Evolutionary conservation across 2,888 invertebrate genomes (phyloP), one percentile per base, ranked within the genome.

Genomic region (Agrochola macilenta): DNA sequence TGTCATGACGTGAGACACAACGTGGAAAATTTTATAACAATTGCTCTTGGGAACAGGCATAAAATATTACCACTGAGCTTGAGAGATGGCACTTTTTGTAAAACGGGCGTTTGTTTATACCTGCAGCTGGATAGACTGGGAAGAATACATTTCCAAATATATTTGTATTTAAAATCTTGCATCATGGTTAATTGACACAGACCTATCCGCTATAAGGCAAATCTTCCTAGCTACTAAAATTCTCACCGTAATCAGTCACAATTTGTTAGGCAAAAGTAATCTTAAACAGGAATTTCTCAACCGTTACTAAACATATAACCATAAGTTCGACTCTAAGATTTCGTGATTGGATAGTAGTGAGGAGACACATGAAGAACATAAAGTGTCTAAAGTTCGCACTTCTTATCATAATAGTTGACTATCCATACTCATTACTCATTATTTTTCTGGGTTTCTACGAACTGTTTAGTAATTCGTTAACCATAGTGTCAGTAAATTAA

Each of bases 11-110:
- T 89, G 81, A 86, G 87, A 87, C 85, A 88, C 82, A 80, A 86
- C 79, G 77, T 89, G 92, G 92, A 92, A 93, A 91, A 76, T 75
- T 90, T 93, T 92, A 89, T 90, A 73, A 76, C 79, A 64, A 70
- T 12, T 68, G 66, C 68, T 79, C 65, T 71, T 66, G 72, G 81
- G 78, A 76, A 87, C 81, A 52, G 57, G 58, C 43, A 35, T 46
- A 39, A 69, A 79, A 77, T 83, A 58, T 77, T 52, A 69, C 9
- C 9, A 23, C 2, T 2, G 20, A 26, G 17, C 35, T 70, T 14
- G 30, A 49, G 23, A 17, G 52, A 9, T 54, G 26, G 39, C 35
- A 12, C 9, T 60, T 3, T 35, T 26, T 20, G 7, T 69, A 35
- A 35, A 58, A n/a, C n/a, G 9, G n/a, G 7, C 17, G 4, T 35